Evolutionary conservation across 2,888 invertebrate species (phyloP).

Genomic region (Diarsia brunnea): DNA sequence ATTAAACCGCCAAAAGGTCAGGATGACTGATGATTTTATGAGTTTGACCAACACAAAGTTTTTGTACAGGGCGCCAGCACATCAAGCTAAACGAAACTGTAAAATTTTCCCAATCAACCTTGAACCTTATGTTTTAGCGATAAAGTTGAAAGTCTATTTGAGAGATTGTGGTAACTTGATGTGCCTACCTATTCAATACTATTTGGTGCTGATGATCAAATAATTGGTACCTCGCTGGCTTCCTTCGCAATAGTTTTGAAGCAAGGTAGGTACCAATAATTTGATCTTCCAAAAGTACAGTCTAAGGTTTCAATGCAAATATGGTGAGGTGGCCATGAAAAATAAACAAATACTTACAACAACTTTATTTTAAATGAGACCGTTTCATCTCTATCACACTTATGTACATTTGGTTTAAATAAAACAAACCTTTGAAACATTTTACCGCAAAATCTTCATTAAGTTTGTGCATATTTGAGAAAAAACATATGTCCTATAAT

Average conservation of each 20-base stretch:
- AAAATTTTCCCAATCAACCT: too few species aligned
- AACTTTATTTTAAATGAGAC: slow-evolving; percentile 91
- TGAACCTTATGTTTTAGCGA: too few species aligned
- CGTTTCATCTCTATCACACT: slow-evolving; percentile 91
- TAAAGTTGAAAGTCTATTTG: too few species aligned
- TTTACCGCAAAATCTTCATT: slow-evolving; percentile 86
- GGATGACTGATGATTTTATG: too few species aligned
- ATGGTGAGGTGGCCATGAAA: slow-evolving; percentile 59
- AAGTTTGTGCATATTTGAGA: slow-evolving; percentile 90
- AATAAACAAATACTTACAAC: slow-evolving; percentile 84
- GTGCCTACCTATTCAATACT: neutral
- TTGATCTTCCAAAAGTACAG: neutral
- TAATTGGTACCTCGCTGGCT: neutral
- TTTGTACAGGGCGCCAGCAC: neutral
- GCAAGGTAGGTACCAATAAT: too few species aligned
- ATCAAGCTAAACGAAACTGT: too few species aligned
- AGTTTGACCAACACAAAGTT: neutral
- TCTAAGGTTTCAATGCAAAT: neutral
- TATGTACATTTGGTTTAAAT: slow-evolving; percentile 91
- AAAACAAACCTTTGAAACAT: slow-evolving; percentile 89
- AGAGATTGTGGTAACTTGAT: too few species aligned
- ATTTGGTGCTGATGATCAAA: neutral
- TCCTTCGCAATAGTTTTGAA: too few species aligned
- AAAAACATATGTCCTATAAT: slow-evolving; percentile 81
- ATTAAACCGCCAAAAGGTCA: neutral